Base-by-base conservation (phyloP, 2,797 vertebrate genomes). In the Echiichthys vipera region DNA sequence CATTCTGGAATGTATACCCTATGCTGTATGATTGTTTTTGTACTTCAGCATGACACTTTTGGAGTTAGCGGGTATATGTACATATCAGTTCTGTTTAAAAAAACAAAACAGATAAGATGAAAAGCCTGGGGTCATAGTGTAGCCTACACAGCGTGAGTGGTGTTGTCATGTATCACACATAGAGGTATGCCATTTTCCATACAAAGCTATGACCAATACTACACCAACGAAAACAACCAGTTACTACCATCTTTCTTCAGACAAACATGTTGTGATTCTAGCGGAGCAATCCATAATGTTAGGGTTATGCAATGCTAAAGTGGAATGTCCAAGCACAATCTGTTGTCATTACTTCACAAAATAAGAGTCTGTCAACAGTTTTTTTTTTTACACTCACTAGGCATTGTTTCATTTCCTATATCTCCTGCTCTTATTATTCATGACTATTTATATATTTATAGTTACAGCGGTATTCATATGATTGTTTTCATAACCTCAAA, bases 241-340 rank as follows among this genome's bases (percentile, higher is more conserved):
- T 93, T 87, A 85, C 81, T 80, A 37, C 55, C 6, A 3, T 49
- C 71, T 55, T 70, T 81, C 74, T 84, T 75, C 71, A 66, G 66
- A 93, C 82, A 93, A 94, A 94, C 93, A 93, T 93, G 92, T 92
- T 93, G 17, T 94, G 89, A 77, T 82, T 74, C 62, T 42, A 43
- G 63, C 42, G 57, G 49, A 40, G 65, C 40, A 61, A 88, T 81
- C 78, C 32, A 76, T 87, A 80, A 87, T 80, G 72, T 62, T 18
- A 56, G 63, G 63, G 74, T 95, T 91, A 90, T 80, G 88, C 88
- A 93, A 92, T 9, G 34, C 22, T 64, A 50, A 54, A 80, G 58
- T 61, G 53, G 65, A 72, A 84, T 71, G 62, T 81, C 81, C 34
- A 50, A 69, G 37, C 65, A 42, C 25, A 59, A 62, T 59, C 29